Evolutionary conservation across 2,797 vertebrate species (phyloP).

Genomic region (Falco biarmicus): DNA sequence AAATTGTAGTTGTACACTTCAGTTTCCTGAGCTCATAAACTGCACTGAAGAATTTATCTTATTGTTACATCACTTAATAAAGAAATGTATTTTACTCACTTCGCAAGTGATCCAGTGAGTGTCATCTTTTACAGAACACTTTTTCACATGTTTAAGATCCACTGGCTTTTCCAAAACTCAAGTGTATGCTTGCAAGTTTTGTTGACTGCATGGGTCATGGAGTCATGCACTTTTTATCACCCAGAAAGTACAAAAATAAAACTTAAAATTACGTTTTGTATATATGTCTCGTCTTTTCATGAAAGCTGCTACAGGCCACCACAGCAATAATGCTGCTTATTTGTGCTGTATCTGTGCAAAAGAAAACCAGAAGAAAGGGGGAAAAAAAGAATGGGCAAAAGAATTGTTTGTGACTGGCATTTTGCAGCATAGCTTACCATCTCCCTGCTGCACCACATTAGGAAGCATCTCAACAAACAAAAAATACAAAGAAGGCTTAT

Average conservation of each 20-base stretch:
- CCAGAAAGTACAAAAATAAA: not conserved
- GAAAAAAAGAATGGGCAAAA: not conserved
- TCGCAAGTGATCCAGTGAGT: fast-evolving
- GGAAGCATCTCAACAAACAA: not conserved
- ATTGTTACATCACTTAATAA: not conserved
- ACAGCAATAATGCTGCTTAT: not conserved
- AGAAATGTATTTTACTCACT: too few species aligned
- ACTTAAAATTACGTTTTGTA: not conserved
- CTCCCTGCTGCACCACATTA: not conserved
- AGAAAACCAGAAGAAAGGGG: not conserved
- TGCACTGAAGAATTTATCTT: not conserved
- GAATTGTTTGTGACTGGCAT: not conserved
- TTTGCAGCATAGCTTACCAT: not conserved
- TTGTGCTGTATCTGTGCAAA: not conserved
- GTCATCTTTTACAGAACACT: not conserved
- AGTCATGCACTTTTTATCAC: not conserved
- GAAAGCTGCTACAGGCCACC: not conserved
- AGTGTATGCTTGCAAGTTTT: not conserved
- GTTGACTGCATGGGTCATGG: not conserved
- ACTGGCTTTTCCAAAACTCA: not conserved
- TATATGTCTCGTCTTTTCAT: not conserved
- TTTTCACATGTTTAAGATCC: not conserved
- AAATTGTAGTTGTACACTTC: not conserved
- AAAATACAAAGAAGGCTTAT: not conserved
- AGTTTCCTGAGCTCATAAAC: not conserved